Conservation (phyloP, 2,888 invertebrate species). For the Tetranychus truncatus region DNA sequence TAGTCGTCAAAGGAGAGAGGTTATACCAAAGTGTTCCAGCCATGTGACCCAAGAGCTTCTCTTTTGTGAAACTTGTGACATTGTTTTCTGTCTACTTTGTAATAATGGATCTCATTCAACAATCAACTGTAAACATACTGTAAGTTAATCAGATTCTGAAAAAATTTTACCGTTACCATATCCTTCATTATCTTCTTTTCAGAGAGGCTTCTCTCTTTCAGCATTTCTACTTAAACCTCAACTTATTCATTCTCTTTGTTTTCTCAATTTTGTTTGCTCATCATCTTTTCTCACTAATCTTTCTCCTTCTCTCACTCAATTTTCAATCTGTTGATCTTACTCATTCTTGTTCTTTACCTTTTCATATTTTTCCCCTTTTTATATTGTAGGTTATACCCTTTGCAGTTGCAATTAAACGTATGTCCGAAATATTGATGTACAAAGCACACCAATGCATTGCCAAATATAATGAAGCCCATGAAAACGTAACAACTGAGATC, state of each 20-base stretch:
- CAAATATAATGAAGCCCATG: constrained; percentile 55
- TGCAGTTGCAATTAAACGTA: constrained; percentile 80
- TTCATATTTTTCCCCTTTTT: not conserved
- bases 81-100: constrained; percentile 73
- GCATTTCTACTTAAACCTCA: no score
- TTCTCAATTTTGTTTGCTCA: no score
- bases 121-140: constrained; percentile 25
- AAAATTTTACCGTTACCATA: no score
- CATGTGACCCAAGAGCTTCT: constrained; percentile 68
- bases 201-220: no score
- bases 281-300: no score
- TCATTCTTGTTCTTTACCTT: not conserved
- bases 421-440: constrained; percentile 82
- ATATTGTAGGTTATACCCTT: constrained; percentile 54
- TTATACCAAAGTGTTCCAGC: constrained; percentile 73
- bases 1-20: constrained; percentile 69
- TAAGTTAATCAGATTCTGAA: constrained; percentile 6
- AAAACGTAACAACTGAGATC: constrained; percentile 62
- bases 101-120: constrained; percentile 37
- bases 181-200: no score
- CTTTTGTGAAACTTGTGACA: constrained; percentile 84
- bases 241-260: no score
- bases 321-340: not conserved
- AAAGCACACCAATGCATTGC: constrained; percentile 72
- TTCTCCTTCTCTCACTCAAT: not conserved